Percentiles rank a stretch among this genome's conserved stretches.
phyloP scores from a whole-genome alignment of 2,888 invertebrate species.

The Gastracanthus pulcherrimus region DNA sequence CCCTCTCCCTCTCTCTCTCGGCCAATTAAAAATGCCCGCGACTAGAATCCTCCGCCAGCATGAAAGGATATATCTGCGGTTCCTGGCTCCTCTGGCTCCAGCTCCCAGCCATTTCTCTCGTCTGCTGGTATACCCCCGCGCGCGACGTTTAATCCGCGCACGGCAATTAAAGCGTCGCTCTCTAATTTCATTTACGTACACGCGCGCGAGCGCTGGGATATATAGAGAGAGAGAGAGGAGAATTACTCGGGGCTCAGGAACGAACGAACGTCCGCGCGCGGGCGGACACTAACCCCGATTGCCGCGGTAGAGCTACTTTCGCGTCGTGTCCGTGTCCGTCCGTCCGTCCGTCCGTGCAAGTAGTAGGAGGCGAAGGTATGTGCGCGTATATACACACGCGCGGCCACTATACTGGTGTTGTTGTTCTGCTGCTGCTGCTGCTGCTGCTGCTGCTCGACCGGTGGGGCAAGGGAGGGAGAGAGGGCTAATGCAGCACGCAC shows the following conservation, averaged over 20 bases:
- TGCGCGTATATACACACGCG: too few relatives aligned
- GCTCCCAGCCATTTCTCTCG: neutral
- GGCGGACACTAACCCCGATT: constrained; percentile 39
- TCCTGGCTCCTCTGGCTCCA: too few relatives aligned
- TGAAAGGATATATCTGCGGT: neutral
- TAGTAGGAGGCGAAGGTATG: too few relatives aligned
- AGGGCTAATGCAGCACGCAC: constrained; percentile 26
- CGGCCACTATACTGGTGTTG: too few relatives aligned
- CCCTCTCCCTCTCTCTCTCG: neutral
- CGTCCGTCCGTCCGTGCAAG: neutral
- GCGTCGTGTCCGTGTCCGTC: neutral
- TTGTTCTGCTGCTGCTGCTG: too few relatives aligned
- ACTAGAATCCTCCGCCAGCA: too few relatives aligned
- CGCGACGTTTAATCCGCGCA: constrained; percentile 34
- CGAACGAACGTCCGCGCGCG: neutral
- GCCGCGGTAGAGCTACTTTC: constrained; percentile 2
- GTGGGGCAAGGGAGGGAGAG: constrained; percentile 17
- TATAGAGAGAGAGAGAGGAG: neutral
- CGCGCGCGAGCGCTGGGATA: neutral
- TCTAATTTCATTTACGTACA: constrained; percentile 38
- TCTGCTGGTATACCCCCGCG: neutral
- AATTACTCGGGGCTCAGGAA: constrained; percentile 17
- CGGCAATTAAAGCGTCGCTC: constrained; percentile 34
- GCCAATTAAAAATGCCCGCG: constrained; percentile 26
- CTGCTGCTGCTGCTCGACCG: too few relatives aligned